Percentiles rank a stretch among this genome's conserved stretches.
Conservation (phyloP, 2,888 invertebrate species). For the Dichetophora obliterata region DNA sequence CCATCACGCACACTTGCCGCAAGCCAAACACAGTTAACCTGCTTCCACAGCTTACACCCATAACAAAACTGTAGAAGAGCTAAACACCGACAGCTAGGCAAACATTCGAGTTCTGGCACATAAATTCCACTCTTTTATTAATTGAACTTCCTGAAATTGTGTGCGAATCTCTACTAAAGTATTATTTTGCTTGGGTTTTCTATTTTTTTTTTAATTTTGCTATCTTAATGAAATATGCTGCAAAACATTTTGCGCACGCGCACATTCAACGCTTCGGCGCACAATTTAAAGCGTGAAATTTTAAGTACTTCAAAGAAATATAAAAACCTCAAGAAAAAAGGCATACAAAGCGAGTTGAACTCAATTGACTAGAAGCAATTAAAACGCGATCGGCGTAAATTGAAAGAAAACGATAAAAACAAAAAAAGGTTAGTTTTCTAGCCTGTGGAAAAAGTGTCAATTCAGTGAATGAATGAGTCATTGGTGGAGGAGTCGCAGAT, state of each 20-base stretch:
- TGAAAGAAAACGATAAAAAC: no score
- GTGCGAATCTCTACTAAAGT: slow-evolving; percentile 22
- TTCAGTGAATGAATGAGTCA: background rate
- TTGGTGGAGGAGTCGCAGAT: background rate
- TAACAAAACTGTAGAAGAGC: background rate
- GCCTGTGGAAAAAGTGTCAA: slow-evolving; percentile 13
- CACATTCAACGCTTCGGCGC: slow-evolving; percentile 57
- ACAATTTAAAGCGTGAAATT: slow-evolving; percentile 67
- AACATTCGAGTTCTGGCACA: background rate
- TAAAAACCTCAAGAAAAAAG: background rate
- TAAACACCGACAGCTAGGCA: background rate
- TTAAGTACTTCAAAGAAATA: slow-evolving; percentile 33
- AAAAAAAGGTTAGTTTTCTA: background rate
- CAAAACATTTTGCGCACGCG: slow-evolving; percentile 47
- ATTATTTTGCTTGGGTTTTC: background rate
- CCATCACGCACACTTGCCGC: slow-evolving; percentile 17
- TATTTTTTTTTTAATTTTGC: background rate
- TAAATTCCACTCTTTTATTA: slow-evolving; percentile 20
- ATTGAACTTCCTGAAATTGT: slow-evolving; percentile 29
- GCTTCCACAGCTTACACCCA: slow-evolving; percentile 12
- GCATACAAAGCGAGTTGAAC: slow-evolving; percentile 12
- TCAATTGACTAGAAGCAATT: slow-evolving; percentile 34
- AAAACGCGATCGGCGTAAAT: slow-evolving; percentile 24
- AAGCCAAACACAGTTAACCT: slow-evolving; percentile 29
- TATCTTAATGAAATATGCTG: slow-evolving; percentile 4